These are phyloP conservation scores for Zonotrichia leucophrys DNA, from an alignment of 2,113 vertebrate species.

Conservation along the genomic window DNA sequence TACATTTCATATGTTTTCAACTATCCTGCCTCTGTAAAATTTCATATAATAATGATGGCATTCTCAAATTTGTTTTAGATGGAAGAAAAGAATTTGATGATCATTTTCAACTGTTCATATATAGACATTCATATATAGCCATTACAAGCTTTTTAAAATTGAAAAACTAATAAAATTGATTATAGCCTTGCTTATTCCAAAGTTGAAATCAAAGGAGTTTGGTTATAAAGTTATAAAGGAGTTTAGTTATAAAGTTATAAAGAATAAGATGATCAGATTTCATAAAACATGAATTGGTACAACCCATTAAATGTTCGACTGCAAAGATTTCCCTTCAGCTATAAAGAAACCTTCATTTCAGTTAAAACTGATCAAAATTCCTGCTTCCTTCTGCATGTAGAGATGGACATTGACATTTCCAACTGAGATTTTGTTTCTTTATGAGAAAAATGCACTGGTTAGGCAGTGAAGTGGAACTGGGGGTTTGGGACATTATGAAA, in stretches of 20 bases:
- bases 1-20: slow-evolving; percentile 31
- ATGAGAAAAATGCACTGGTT: background rate
- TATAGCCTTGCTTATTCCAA: slow-evolving; percentile 22
- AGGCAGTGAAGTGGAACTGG: background rate
- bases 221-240: slow-evolving; percentile 27
- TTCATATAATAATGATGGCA: background rate
- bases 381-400: background rate
- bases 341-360: background rate
- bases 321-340: background rate
- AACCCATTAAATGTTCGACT: background rate
- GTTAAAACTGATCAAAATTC: background rate
- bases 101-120: slow-evolving; percentile 2
- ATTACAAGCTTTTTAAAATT: slow-evolving; percentile 21
- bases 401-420: background rate
- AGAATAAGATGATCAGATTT: slow-evolving; percentile 10
- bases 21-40: background rate
- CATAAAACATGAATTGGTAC: background rate
- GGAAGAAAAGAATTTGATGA: background rate
- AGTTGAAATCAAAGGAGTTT: slow-evolving; percentile 22
- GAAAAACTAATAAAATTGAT: slow-evolving; percentile 4
- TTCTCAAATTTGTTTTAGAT: background rate
- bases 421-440: background rate
- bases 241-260: background rate
- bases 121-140: slow-evolving; percentile 9
- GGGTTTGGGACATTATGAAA: background rate